These are phyloP conservation scores for Spermophilus dauricus DNA, from an alignment of 2,113 vertebrate genomes.

Conservation along the genomic window DNA sequence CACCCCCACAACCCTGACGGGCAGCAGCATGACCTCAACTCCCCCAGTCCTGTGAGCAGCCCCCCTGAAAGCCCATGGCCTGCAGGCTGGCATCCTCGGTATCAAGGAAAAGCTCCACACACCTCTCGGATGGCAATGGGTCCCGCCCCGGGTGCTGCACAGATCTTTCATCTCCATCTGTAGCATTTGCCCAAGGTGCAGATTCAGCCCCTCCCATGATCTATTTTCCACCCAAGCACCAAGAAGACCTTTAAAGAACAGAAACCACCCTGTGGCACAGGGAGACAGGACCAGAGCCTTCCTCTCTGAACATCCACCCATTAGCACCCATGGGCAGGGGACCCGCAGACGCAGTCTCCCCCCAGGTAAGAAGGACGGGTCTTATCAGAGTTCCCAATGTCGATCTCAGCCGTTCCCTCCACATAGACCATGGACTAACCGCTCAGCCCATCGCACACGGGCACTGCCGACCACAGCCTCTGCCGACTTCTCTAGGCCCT, in stretches of 20 bases:
- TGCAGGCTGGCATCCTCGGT: not conserved
- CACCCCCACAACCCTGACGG: not conserved
- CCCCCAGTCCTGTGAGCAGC: not conserved
- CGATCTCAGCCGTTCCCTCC: conserved; percentile 35
- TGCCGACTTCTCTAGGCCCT: not conserved
- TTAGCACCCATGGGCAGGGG: not conserved
- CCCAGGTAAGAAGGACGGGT: not conserved
- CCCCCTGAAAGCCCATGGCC: too few species aligned
- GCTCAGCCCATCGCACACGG: not conserved
- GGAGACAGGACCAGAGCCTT: not conserved
- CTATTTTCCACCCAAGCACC: not conserved
- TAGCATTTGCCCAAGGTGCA: too few species aligned
- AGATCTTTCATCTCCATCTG: too few species aligned
- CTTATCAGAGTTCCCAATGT: conserved; percentile 34
- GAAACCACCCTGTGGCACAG: not conserved
- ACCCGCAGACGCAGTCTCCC: too few species aligned
- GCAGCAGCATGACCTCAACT: not conserved
- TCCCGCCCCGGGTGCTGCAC: too few species aligned
- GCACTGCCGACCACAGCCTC: not conserved
- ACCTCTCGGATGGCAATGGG: too few species aligned
- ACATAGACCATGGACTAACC: not conserved
- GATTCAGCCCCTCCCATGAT: too few species aligned
- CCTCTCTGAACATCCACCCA: not conserved
- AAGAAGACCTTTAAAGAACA: too few species aligned
- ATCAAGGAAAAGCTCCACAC: too few species aligned